Conservation (phyloP, 1,140 invertebrate species). For the Pentalonia nigronervosa region DNA sequence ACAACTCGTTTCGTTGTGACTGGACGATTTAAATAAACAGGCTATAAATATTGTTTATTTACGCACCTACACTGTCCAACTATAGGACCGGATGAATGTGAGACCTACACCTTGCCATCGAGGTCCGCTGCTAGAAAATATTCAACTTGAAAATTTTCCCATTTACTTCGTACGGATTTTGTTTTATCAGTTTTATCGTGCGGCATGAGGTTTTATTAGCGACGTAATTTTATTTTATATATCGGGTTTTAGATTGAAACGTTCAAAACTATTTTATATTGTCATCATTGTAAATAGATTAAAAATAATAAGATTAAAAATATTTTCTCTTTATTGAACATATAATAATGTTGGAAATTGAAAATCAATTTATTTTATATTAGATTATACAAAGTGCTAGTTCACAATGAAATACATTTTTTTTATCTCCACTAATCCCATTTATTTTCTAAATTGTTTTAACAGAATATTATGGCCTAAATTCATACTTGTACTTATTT, state of each 20-base stretch:
- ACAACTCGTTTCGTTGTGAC: background rate
- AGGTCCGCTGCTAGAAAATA: background rate
- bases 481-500: background rate
- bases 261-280: background rate
- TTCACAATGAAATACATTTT: background rate
- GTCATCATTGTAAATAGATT: background rate
- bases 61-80: background rate
- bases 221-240: background rate
- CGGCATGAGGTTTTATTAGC: background rate
- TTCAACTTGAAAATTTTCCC: background rate
- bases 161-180: background rate
- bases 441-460: background rate
- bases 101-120: background rate
- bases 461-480: background rate
- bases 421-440: background rate
- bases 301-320: background rate
- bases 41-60: background rate
- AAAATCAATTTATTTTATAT: conserved; percentile 15
- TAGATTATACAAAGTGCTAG: background rate
- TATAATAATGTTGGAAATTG: conserved; percentile 1
- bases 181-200: background rate
- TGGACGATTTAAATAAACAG: background rate
- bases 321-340: background rate
- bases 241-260: background rate
- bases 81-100: background rate